Evolutionary conservation across 2,888 invertebrate genomes (phyloP).

Genomic region (Amphipyra tragopoginis): DNA sequence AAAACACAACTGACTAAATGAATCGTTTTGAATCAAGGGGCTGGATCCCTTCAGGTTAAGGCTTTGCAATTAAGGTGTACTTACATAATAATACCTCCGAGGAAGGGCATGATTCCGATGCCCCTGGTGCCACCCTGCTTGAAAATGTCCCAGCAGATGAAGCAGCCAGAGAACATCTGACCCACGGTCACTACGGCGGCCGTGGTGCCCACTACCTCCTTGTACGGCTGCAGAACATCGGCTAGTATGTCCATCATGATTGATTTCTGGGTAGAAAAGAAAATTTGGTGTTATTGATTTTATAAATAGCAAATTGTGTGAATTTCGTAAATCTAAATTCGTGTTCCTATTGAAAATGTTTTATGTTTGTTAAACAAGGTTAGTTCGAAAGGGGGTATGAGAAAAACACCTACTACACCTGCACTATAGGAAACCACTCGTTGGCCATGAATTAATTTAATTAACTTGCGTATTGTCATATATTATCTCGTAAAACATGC

Average conservation of each 20-base stretch:
- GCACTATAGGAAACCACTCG: no score
- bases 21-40: no score
- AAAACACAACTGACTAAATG: background rate
- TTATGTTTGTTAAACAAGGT: no score
- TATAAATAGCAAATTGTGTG: no score
- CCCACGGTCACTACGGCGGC: constrained; percentile 94
- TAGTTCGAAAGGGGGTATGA: no score
- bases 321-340: no score
- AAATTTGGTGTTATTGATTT: background rate
- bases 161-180: constrained; percentile 95
- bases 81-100: constrained; percentile 94
- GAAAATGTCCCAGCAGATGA: constrained; percentile 93
- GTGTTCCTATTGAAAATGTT: no score
- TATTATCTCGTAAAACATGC: no score
- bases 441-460: no score
- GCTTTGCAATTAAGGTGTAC: constrained; percentile 69
- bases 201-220: constrained; percentile 91
- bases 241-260: constrained; percentile 87
- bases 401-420: no score
- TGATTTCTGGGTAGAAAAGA: constrained; percentile 29
- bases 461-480: no score
- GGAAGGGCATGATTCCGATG: constrained; percentile 92
- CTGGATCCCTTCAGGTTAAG: background rate
- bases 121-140: constrained; percentile 92
- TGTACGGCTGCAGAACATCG: constrained; percentile 91